Evolutionary conservation across 2,113 vertebrate genomes (phyloP).

Genomic region (Pseudois nayaur): DNA sequence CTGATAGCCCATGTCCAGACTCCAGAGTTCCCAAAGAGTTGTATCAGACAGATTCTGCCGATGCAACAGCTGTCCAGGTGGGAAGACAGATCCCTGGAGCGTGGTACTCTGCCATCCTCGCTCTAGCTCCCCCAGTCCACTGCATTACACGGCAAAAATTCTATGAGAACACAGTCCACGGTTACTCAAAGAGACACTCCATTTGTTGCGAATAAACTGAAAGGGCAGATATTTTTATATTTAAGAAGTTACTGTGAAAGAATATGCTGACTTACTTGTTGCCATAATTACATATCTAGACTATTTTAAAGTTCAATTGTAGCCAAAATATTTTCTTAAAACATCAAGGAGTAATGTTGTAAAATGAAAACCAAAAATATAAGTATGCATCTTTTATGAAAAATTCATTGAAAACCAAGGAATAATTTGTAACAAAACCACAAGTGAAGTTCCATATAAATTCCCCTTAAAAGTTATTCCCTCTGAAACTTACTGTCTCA

Average conservation of each 20-base stretch:
- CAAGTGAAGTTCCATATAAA: conserved; percentile 12
- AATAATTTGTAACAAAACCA: conserved; percentile 34
- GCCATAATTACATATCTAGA: neutral
- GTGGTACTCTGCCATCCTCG: neutral
- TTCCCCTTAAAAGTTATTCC: neutral
- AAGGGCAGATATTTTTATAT: neutral
- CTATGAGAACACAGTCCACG: neutral
- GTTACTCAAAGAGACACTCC: neutral
- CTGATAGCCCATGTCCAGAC: neutral
- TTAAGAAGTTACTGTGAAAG: neutral
- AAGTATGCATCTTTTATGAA: neutral
- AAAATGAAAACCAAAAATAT: conserved; percentile 25
- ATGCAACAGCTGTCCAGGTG: neutral
- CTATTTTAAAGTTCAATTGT: conserved; percentile 1
- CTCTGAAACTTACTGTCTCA: neutral
- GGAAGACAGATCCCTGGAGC: neutral
- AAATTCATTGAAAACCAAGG: conserved; percentile 15
- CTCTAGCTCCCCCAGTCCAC: no score
- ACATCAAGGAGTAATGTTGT: neutral
- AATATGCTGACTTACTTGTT: neutral
- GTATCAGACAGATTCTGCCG: neutral
- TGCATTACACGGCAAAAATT: neutral
- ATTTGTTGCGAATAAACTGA: neutral
- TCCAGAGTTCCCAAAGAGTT: neutral
- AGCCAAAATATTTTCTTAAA: conserved; percentile 19